phyloP scores from a whole-genome alignment of 1,140 invertebrate species.

The Physella acuta region DNA sequence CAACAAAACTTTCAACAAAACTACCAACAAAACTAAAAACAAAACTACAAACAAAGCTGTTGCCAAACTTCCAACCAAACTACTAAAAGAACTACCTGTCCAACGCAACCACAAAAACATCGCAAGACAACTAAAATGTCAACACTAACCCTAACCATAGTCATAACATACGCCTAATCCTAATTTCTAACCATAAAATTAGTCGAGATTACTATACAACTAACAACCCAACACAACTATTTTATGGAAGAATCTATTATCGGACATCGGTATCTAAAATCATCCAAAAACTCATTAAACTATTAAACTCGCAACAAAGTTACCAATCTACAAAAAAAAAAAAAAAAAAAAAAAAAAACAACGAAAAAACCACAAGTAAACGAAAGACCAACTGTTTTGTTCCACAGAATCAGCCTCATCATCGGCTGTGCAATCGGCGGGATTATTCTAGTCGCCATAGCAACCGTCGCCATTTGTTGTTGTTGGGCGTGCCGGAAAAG shows the following conservation, averaged over 20 bases:
- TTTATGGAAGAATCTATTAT: too few relatives aligned
- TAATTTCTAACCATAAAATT: too few relatives aligned
- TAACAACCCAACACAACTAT: too few relatives aligned
- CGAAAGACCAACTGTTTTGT: background rate
- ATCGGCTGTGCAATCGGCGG: constrained; percentile 5
- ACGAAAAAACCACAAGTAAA: background rate
- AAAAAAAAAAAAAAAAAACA: background rate
- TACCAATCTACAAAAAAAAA: background rate
- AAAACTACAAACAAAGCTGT: background rate
- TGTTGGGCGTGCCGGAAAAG: constrained; percentile 1
- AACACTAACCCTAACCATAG: too few relatives aligned
- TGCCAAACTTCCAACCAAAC: too few relatives aligned
- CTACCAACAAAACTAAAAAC: background rate
- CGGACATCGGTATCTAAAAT: too few relatives aligned
- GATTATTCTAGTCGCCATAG: background rate
- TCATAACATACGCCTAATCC: too few relatives aligned
- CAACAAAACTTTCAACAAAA: too few relatives aligned
- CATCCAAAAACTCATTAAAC: too few relatives aligned
- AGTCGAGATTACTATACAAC: background rate
- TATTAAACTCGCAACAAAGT: background rate
- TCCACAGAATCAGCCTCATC: constrained; percentile 6
- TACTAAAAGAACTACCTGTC: too few relatives aligned
- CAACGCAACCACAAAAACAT: too few relatives aligned
- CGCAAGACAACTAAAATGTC: background rate
- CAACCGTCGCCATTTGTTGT: background rate